These are phyloP conservation scores for Leptopilina drosophilae DNA, from an alignment of 2,888 invertebrate species.

Conservation along the genomic window DNA sequence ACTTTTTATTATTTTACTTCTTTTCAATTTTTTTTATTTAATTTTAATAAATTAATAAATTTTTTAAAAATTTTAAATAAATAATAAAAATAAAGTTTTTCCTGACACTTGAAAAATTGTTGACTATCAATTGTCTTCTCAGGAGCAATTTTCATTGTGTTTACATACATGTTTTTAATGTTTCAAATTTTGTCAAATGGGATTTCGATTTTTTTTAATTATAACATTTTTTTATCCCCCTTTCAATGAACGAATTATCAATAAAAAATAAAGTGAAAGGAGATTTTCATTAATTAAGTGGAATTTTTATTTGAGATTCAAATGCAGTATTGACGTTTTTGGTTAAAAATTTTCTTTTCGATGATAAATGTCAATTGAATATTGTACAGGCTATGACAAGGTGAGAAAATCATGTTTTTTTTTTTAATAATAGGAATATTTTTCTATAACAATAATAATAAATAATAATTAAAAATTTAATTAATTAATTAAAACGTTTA, in stretches of 20 bases:
- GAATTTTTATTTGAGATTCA: neutral
- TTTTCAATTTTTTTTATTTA: too few relatives aligned
- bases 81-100: too few relatives aligned
- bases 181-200: neutral
- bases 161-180: neutral
- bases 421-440: too few relatives aligned
- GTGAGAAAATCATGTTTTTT: neutral
- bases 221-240: neutral
- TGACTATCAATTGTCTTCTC: neutral
- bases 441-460: too few relatives aligned
- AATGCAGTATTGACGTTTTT: neutral
- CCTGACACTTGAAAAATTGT: neutral
- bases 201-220: conserved; percentile 3
- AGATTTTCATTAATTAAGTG: neutral
- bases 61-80: too few relatives aligned
- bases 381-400: conserved; percentile 7
- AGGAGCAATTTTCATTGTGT: too few relatives aligned
- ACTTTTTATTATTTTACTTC: too few relatives aligned
- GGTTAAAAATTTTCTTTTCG: neutral
- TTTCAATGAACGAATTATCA: neutral
- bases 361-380: neutral
- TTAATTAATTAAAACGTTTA: too few relatives aligned
- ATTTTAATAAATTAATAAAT: too few relatives aligned
- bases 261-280: neutral
- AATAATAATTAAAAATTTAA: too few relatives aligned